Base-by-base conservation (phyloP, 2,888 invertebrate species). In the Aricia artaxerxes region DNA sequence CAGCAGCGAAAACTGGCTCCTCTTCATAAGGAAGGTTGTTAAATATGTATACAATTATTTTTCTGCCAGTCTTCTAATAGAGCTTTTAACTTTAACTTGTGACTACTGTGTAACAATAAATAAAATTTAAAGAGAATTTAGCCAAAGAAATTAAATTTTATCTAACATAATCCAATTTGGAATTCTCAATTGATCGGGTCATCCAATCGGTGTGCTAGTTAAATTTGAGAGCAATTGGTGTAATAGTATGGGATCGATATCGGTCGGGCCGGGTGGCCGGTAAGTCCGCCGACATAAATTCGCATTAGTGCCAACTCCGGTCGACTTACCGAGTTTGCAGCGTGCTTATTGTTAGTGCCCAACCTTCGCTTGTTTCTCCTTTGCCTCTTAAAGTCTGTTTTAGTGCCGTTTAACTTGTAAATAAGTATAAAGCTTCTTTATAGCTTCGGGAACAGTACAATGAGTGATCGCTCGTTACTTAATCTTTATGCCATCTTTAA, bases 281-380 rank as follows among this genome's bases (percentile, higher is more conserved):
- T 85, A 84, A 88, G 92, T 91, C 91, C 91, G 88, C 91, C 88
- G 93, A 93, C 92, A 92, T 94, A 93, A 94, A 94, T 93, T 91
- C 90, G 92, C 88, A 94, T 94, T 93, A 94, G 90, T 92, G 94
- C 92, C 93, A 92, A 90, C 92, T 92, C 90, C 90, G 91, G 92
- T 91, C 93, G 92, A 91, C 91, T 94, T 93, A 92, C 93, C 92
- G 89, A 88, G 90, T 88, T 89, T 89, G 89, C 88, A 86, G 84
- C 87, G 88, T 90, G 91, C 92, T 92, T 92, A 93, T 91, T 91
- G 91, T 89, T 78, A 60, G 80, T 80, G 79, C 78, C 78, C 76
- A 79, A 80, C 81, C 81, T 73, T 78, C 73, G 78, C 78, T 35
- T 72, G 61, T 73, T 78, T 73, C n/a, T 53, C 44, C 57, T 76